Percentiles rank a stretch among this genome's conserved stretches.
Evolutionary conservation across 2,888 invertebrate species (phyloP).

Genomic region (Xestia xanthographa): DNA sequence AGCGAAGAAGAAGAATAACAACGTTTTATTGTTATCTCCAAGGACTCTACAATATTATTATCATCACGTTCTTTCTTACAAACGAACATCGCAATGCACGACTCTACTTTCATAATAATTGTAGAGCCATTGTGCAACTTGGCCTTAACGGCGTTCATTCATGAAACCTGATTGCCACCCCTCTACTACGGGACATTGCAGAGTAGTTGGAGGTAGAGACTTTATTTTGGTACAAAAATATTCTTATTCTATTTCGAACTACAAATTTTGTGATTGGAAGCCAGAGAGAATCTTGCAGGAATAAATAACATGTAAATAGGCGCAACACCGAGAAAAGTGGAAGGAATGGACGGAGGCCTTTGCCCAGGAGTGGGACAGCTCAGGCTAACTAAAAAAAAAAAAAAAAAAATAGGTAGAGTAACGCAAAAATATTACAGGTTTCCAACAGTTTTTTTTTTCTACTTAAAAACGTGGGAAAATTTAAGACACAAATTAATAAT

Average conservation of each 20-base stretch:
- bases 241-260: background rate
- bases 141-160: constrained; percentile 56
- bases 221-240: background rate
- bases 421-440: no score
- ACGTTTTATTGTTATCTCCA: background rate
- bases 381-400: no score
- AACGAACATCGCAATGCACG: background rate
- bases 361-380: no score
- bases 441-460: background rate
- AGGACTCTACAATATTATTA: constrained; percentile 14
- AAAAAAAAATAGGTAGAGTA: background rate
- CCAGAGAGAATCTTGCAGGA: background rate
- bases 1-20: no score
- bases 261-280: background rate
- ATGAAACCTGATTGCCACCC: constrained; percentile 66
- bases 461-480: background rate
- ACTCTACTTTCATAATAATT: constrained; percentile 8
- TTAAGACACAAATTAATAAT: background rate
- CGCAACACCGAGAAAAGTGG: no score
- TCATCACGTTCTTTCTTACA: constrained; percentile 1
- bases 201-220: constrained; percentile 58
- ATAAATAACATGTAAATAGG: background rate
- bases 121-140: constrained; percentile 28
- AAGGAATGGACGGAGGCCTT: no score
- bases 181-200: constrained; percentile 46